Evolutionary conservation across 2,888 invertebrate genomes (phyloP), one percentile per base, ranked within the genome.

Genomic region (Ophion costatus): DNA sequence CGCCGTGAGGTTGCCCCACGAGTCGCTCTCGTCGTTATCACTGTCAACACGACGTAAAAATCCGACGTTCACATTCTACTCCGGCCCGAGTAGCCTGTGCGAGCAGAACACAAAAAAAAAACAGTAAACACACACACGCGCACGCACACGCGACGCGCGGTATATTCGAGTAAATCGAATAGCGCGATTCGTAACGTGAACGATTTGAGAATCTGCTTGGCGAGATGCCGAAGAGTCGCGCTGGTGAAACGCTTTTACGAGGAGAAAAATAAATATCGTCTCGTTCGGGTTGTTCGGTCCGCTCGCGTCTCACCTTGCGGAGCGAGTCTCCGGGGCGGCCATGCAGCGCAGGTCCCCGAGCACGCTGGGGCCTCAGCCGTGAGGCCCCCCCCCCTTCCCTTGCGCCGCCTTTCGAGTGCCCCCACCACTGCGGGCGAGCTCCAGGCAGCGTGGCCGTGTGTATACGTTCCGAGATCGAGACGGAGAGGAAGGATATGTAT

Each of bases 291-390:
- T 78, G 80, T 84, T 64, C 82, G 87, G 90, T 91, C 92, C 92
- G 93, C 92, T 93, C 93, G 92, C 93, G 93, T 93, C 93, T 92
- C 93, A 93, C 93, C 93, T 93, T 93, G 92, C 93, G 92, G 92
- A 93, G 92, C 91, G 91, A 93, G 93, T 93, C 93, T 91, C 91
- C 91, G 90, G 91, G 91, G 90, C 91, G 91, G 90, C 91, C 92
- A 92, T 92, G 91, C 91, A 92, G 88, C 90, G 90, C 91, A 91
- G 92, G 92, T 92, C 92, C 93, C 29, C 80, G 45, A 80, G 80
- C 85, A 92, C 91, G 91, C 92, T 91, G 92, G 92, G 90, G 91
- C 89, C 90, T 84, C 76, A 85, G 82, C 81, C 81, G 56, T 74
- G 79, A 57, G 29, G 29, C 51, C 51, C 51, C 51, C 79, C 78